phyloP scores from a whole-genome alignment of 2,888 invertebrate genomes.

The Stratiomys singularior region DNA sequence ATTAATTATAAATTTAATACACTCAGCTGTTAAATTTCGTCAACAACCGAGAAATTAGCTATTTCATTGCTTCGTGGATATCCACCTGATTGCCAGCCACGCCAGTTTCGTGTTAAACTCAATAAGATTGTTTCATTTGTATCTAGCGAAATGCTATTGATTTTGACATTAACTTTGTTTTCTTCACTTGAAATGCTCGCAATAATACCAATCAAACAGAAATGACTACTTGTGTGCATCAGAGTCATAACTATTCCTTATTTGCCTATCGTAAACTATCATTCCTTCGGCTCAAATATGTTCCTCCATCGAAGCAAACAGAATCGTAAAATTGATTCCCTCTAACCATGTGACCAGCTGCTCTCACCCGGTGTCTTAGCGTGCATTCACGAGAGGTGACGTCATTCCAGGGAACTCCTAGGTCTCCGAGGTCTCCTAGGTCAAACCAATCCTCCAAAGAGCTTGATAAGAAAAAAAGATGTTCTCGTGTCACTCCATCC shows the following conservation, averaged over 20 bases:
- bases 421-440: neutral
- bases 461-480: neutral
- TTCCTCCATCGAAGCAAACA: neutral
- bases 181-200: no score
- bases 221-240: no score
- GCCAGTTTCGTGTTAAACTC: no score
- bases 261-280: neutral
- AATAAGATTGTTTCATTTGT: no score
- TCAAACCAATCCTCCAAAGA: neutral
- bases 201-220: no score
- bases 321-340: conserved; percentile 4
- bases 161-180: no score
- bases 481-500: neutral
- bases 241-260: neutral
- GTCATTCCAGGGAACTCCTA: conserved; percentile 1
- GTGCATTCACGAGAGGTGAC: neutral
- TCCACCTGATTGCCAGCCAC: no score
- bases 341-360: neutral
- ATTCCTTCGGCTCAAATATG: neutral
- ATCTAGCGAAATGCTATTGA: no score
- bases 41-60: no score
- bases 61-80: no score
- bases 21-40: no score
- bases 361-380: neutral
- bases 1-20: no score